Evolutionary conservation across 2,113 vertebrate species (phyloP), one percentile per base, ranked within the genome.

Genomic region (Taurulus bubalis): DNA sequence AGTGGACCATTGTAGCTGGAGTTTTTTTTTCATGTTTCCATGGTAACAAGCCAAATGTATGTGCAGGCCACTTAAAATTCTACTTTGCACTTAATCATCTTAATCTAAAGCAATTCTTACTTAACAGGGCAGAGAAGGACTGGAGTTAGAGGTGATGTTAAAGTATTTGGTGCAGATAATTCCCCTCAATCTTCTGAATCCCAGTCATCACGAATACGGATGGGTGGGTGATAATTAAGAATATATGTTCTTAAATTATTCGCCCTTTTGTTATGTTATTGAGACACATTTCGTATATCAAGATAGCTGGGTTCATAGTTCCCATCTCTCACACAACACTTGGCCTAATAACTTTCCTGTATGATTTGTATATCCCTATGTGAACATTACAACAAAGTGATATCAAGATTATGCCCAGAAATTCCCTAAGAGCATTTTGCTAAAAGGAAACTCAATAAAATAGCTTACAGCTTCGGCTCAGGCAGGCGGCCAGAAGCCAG

Each of bases 1-100:
- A 30, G 22, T 63, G 30, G 65, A 75, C n/a, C 3, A 7, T 18
- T 53, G 71, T 24, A 51, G 49, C 10, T n/a, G 14, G 30, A 66
- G 40, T 28, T 11, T 22, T 71, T 70, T 10, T 5, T 32, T 36
- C 1, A 70, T 56, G 24, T 74, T 79, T 55, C 73, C 45, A 55
- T 82, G 75, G 69, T 58, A 76, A 79, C 60, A 49, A 38, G 30
- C 32, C 65, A 73, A 10, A 76, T 63, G 71, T 82, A 53, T 59
- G 26, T 38, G 28, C 47, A 70, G 56, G 40, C 36, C 55, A 40
- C 32, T 58, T 38, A 40, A 42, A n/a, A 70, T 86, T 62, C 12
- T 18, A 83, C 77, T 75, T 79, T 63, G 59, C 53, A 40, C 30
- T 58, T 30, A 63, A 12, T 77, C 20, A 11, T 16, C 65, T 55